phyloP scores from a whole-genome alignment of 2,113 vertebrate species.

The Gavialis gangeticus region DNA sequence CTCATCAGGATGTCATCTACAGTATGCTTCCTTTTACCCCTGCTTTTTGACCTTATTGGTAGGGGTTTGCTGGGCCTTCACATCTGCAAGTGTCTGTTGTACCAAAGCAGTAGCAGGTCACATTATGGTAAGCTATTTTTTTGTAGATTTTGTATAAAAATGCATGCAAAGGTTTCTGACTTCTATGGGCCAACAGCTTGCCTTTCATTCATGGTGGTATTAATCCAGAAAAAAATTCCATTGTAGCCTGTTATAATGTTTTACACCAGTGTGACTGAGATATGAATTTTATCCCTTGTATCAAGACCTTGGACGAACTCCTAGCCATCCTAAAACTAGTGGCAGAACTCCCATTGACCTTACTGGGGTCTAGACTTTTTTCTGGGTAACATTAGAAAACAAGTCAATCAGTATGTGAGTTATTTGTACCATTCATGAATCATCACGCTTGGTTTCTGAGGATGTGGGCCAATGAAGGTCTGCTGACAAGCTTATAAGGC shows the following conservation, averaged over 20 bases:
- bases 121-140: too few species aligned
- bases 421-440: background rate
- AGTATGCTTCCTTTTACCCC: too few species aligned
- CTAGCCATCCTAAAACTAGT: background rate
- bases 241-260: background rate
- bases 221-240: background rate
- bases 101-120: too few species aligned
- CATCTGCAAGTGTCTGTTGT: background rate
- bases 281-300: background rate
- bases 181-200: background rate
- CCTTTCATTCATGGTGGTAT: background rate
- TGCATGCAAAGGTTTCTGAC: background rate
- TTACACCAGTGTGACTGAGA: background rate
- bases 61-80: background rate
- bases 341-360: background rate
- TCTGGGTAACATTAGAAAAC: background rate
- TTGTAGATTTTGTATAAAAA: too few species aligned
- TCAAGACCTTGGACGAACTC: slow-evolving; percentile 1
- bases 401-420: background rate
- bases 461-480: background rate
- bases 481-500: background rate
- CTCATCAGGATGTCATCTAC: too few species aligned
- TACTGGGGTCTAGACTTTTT: background rate
- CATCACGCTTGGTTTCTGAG: background rate
- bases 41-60: background rate